Base-by-base conservation (phyloP, 2,113 vertebrate species). In the Cavia aperea region DNA sequence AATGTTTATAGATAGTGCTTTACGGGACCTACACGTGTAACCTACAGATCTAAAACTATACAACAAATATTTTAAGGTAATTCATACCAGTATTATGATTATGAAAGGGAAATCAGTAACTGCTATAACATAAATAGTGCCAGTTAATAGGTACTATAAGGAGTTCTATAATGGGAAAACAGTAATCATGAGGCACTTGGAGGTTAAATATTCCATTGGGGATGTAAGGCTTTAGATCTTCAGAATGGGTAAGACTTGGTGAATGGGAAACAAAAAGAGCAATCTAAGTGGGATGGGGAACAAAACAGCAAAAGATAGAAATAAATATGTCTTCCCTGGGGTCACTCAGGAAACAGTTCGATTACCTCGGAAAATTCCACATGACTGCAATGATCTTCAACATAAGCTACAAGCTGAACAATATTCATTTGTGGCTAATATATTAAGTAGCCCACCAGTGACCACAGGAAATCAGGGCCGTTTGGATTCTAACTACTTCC, bases 221-320 rank as follows among this genome's bases (percentile, higher is more conserved):
- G 43, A 90, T 90, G 24, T 88, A 58, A 91, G 39, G 91, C 58
- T 33, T 91, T 21, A 93, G 43, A 72, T 73, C 60, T 78, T 78
- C 29, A 93, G 15, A 73, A 93, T 95, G 77, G 51, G 70, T 91
- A 91, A 89, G 83, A 92, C 24, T 87, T 95, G 46, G 63, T 82
- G 82, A 89, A 24, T 13, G 93, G 49, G 63, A 16, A 56, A 72
- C 23, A 81, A 60, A 26, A 49, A 91, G 51, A 89, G 19, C 63
- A 90, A 62, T 93, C 36, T 82, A 93, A 92, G 19, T 33, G 9
- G 51, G 26, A 13, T n/a, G 29, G 31, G 70, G 65, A 58, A 81
- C 46, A 63, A 5, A 65, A 1, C 11, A 77, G n/a, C 51, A 88
- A 88, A 72, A 84, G 12, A 23, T 1, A 91, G 65, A 88, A 82